Base-by-base conservation (phyloP, 2,797 vertebrate species). In the Pelobates cultripes region DNA sequence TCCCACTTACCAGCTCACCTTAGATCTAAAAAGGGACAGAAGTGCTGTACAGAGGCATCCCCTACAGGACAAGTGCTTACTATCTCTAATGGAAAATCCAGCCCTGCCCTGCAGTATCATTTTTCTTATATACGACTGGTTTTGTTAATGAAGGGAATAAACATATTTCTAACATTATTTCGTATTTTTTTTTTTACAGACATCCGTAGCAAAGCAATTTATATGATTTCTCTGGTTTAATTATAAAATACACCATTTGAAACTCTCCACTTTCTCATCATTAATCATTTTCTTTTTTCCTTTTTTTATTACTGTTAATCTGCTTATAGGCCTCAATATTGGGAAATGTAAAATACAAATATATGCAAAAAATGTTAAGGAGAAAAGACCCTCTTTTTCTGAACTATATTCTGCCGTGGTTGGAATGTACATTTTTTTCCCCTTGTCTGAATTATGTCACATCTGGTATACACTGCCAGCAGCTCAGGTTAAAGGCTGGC, bases 381-480 rank as follows among this genome's bases (percentile, higher is more conserved):
- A 75, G 60, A 84, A 76, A 76, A 60, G 68, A 63, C 68, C 82
- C 82, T 47, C 68, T 84, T 80, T 84, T 79, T 67, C 8, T 40
- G 75, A 76, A 71, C 43, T 44, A 75, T 83, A 84, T 84, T 71
- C 28, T 76, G 82, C 61, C 81, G 44, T 79, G 61, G 5, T 13
- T 76, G 82, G 82, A 84, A 84, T 84, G 82, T 84, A 72, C 67
- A 55, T 79, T 79, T 84, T 84, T 83, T 82, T 64, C 77, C 67
- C 45, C 55, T 83, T 75, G 73, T 72, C 82, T 84, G 73, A 84
- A 72, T 84, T 84, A 84, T 84, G 82, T 84, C 82, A 84, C 82
- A 84, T 84, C 77, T 84, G 82, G 82, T 72, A 84, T 77, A 79
- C 77, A 79, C 82, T 79, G 77, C 82, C 77, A 84, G 82, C 77